These are phyloP conservation scores for Aporophyla nigra DNA, from an alignment of 2,888 invertebrate genomes.

Conservation along the genomic window DNA sequence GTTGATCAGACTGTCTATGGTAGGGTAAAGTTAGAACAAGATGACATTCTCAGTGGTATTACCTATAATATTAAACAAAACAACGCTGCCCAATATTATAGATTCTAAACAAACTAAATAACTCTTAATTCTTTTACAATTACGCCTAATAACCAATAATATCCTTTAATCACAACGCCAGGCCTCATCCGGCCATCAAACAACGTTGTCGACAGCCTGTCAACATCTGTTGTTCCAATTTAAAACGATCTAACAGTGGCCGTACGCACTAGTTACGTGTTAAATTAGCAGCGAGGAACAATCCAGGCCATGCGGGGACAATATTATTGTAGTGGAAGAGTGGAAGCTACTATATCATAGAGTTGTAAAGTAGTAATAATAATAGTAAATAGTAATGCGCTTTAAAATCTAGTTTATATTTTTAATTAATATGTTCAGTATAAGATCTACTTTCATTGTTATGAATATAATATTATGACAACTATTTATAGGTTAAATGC, in stretches of 20 bases:
- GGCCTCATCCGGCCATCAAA: slow-evolving; percentile 85
- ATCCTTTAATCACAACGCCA: slow-evolving; percentile 80
- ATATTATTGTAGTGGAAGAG: slow-evolving; percentile 42
- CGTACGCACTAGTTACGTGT: slow-evolving; percentile 65
- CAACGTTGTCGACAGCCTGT: slow-evolving; percentile 81
- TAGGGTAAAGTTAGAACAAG: not conserved
- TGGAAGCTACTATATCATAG: slow-evolving; percentile 27
- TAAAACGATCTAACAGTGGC: slow-evolving; percentile 78
- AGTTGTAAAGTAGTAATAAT: slow-evolving; percentile 20
- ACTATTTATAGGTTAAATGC: not conserved
- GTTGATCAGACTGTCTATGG: slow-evolving; percentile 3
- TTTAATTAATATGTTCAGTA: not conserved
- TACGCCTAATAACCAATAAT: slow-evolving; percentile 78
- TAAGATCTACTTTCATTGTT: not conserved
- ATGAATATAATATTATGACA: not conserved
- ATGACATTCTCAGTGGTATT: not conserved
- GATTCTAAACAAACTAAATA: not conserved
- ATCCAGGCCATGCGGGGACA: slow-evolving; percentile 52
- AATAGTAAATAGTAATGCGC: slow-evolving; percentile 15
- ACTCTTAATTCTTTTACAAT: slow-evolving; percentile 46
- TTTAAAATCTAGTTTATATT: not conserved
- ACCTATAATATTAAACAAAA: slow-evolving; percentile 3
- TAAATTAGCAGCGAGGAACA: slow-evolving; percentile 59
- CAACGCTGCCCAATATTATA: not conserved
- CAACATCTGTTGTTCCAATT: slow-evolving; percentile 88